Base-by-base conservation (phyloP, 2,888 invertebrate species). In the Melolontha melolontha region DNA sequence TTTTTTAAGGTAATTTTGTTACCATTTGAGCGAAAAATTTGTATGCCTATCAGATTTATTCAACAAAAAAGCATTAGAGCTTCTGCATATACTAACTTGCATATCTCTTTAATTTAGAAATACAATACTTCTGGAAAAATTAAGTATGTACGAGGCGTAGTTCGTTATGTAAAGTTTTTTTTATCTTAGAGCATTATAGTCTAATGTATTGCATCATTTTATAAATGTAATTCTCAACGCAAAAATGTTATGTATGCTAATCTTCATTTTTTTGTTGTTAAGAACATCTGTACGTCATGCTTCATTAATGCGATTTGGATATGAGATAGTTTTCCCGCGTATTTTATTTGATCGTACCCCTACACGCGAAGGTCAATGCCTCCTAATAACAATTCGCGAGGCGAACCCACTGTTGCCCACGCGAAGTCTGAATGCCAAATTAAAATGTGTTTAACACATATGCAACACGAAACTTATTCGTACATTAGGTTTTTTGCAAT, bases 341-440 rank as follows among this genome's bases (percentile, higher is more conserved):
- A 44, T 44, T 59, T 59, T 44, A 41, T 27, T 59, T 41, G 44
- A 44, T 59, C 29, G 59, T 59, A 59, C 47, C 59, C 59, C 59
- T 59, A 59, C 59, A 59, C 59, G 59, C 59, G 59, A 59, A 59
- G 47, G 59, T 59, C 47, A 59, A 59, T 59, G 59, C 44, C 59
- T 59, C 16, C 59, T 59, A 59, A 59, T 59, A 59, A 59, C 52
- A 59, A 59, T 59, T 57, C 59, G 59, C 59, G 44, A 47, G 59
- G 44, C 59, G 16, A 59, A 47, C 59, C 59, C 59, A 59, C 29
- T 59, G 34, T 27, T 59, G 44, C 59, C 59, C 59, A 59, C 59
- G 59, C 59, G 59, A 59, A 59, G 59, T 59, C 59, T 44, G 59
- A 59, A 59, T 59, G 59, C 59, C 59, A 59, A 59, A 59, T 59